Percentiles rank a stretch among this genome's conserved stretches.
phyloP scores from a whole-genome alignment of 2,888 invertebrate genomes.

The Clusia tigrina region DNA sequence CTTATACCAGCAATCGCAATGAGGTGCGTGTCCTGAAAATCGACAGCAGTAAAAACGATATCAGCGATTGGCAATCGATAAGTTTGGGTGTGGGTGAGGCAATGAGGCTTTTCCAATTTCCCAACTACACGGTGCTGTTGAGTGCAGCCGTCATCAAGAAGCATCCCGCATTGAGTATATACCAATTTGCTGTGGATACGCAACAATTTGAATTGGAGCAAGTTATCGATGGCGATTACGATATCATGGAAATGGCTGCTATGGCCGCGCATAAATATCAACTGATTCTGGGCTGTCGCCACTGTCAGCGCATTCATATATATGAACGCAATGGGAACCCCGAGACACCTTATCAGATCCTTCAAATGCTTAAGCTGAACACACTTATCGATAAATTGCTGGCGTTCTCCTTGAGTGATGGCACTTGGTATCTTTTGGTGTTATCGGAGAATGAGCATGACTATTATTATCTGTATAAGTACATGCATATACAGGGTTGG shows the following conservation, averaged over 20 bases:
- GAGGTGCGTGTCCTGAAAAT: slow-evolving; percentile 55
- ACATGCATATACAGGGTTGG: slow-evolving; percentile 55
- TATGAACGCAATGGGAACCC: slow-evolving; percentile 29
- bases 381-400: slow-evolving; percentile 47
- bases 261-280: slow-evolving; percentile 40
- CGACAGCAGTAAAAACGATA: slow-evolving; percentile 35
- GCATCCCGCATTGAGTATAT: slow-evolving; percentile 47
- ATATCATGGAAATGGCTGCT: slow-evolving; percentile 47
- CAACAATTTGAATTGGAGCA: slow-evolving; percentile 49
- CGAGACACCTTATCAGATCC: slow-evolving; percentile 37
- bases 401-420: slow-evolving; percentile 43
- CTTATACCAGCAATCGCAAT: slow-evolving; percentile 38
- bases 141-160: slow-evolving; percentile 41
- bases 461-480: slow-evolving; percentile 52
- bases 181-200: slow-evolving; percentile 33
- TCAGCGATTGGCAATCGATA: slow-evolving; percentile 55
- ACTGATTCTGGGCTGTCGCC: slow-evolving; percentile 49
- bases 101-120: slow-evolving; percentile 41
- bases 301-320: slow-evolving; percentile 50
- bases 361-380: slow-evolving; percentile 51
- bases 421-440: slow-evolving; percentile 46
- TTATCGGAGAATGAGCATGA: slow-evolving; percentile 42
- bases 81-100: slow-evolving; percentile 45
- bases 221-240: slow-evolving; percentile 54
- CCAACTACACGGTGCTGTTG: slow-evolving; percentile 34